Evolutionary conservation across 2,113 vertebrate genomes (phyloP), one percentile per base, ranked within the genome.

Genomic region (Dipodomys spectabilis): DNA sequence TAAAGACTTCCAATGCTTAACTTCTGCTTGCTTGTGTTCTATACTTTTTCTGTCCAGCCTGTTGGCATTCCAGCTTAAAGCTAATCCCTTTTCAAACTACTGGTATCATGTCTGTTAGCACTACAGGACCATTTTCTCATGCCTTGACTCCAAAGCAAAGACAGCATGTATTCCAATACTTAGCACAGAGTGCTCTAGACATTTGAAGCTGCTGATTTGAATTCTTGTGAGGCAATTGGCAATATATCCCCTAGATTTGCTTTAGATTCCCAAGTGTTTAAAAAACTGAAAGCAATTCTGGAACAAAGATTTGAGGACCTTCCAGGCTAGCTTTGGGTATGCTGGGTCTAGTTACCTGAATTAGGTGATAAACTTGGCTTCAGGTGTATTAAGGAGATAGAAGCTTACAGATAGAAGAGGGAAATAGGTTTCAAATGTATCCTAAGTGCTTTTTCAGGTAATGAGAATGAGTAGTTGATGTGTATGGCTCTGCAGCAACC

Each of bases 401-500:
- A 49, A 49, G 49, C 49, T 49, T 49, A 39, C 39, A 49, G 49
- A 49, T 49, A 49, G 49, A 49, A 39, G 64, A 78, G 39, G n/a
- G 57, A 72, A 35, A 6, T 39, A 32, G 30, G 11, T 18, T 65
- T 60, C 11, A 1, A 22, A 23, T 73, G 12, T 1, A 15, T 73
- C 3, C 12, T 23, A 6, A 49, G 13, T 1, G 35, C 27, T 60
- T 45, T 3, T 0, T 12, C 10, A 7, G 6, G 9, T 32, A 28
- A 23, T 1, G 5, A 27, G 35, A 64, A 7, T 2, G 10, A 90
- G 8, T 15, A 57, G 11, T 18, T 57, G 53, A 57, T 57, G 12
- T 1, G 0, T 5, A 3, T 18, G 10, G 44, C 28, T 75, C 69
- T 22, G 0, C 0, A 12, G 20, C 77, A 27, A 25, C 75, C 23